Percentiles rank a stretch among this genome's conserved stretches.
Conservation (phyloP, 64 coral and sea anemone species). For the Montipora efflorescens region DNA sequence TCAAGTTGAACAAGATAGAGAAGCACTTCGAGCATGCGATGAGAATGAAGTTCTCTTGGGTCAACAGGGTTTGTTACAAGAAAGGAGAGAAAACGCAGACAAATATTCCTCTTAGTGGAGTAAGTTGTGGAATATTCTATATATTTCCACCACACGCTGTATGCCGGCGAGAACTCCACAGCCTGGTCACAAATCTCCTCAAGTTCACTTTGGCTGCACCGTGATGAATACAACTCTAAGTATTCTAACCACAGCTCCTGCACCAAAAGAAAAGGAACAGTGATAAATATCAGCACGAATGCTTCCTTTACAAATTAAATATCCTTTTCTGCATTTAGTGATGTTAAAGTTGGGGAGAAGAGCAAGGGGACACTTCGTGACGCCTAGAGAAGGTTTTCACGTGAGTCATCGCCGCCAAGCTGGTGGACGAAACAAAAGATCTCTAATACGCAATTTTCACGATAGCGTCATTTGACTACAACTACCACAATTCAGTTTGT, state of each 20-base stretch:
- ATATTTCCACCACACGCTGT: constrained; percentile 94
- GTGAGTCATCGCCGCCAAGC: no score
- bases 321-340: neutral
- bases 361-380: no score
- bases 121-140: constrained; percentile 74
- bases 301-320: neutral
- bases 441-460: no score
- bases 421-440: no score
- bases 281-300: neutral
- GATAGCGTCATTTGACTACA: no score
- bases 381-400: no score
- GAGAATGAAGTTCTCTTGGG: constrained; percentile 67
- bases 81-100: constrained; percentile 75
- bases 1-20: constrained; percentile 91
- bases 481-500: no score
- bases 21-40: constrained; percentile 80
- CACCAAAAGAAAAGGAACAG: constrained; percentile 7
- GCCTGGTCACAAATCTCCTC: constrained; percentile 95
- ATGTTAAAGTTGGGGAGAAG: no score
- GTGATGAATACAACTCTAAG: constrained; percentile 80
- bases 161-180: constrained; percentile 82
- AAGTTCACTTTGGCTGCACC: constrained; percentile 73
- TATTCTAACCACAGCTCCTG: constrained; percentile 95
- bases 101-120: constrained; percentile 64
- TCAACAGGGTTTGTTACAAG: constrained; percentile 47